Percentiles rank a stretch among this genome's conserved stretches.
Evolutionary conservation across 2,797 vertebrate genomes (phyloP).

Genomic region (Manis pentadactyla): DNA sequence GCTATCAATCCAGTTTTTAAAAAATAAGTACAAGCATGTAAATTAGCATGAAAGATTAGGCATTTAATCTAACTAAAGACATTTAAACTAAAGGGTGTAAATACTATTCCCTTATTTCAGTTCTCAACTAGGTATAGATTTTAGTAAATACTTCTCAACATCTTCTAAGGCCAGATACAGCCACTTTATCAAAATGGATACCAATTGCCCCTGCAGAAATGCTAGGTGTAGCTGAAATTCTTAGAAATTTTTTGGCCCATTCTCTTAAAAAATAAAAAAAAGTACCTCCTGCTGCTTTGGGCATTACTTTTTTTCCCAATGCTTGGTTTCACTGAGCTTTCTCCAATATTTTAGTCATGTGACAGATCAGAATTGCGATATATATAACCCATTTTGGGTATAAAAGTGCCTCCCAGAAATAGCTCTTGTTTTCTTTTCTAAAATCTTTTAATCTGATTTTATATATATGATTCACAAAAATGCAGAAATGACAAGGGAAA

Average conservation of each 20-base stretch:
- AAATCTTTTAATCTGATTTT: background rate
- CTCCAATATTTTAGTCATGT: constrained; percentile 4
- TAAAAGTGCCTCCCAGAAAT: constrained; percentile 14
- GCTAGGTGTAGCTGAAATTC: constrained; percentile 55
- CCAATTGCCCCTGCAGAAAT: background rate
- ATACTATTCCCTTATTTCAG: constrained; percentile 26
- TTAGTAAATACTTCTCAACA: constrained; percentile 26
- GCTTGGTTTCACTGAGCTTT: background rate
- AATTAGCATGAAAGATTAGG: background rate
- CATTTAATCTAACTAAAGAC: constrained; percentile 47
- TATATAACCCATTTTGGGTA: background rate
- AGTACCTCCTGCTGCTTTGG: background rate
- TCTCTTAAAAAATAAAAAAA: background rate
- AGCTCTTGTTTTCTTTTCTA: background rate
- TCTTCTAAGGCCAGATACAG: constrained; percentile 1
- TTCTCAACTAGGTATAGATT: constrained; percentile 44
- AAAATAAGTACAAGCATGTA: constrained; percentile 33
- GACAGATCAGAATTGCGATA: background rate
- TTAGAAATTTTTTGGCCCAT: background rate
- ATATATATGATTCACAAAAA: constrained; percentile 42
- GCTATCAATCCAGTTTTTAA: background rate
- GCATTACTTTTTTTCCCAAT: background rate
- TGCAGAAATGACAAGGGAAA: constrained; percentile 9
- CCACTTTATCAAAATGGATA: constrained; percentile 2
- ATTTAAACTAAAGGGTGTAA: constrained; percentile 34